Evolutionary conservation across 2,797 vertebrate species (phyloP).

Genomic region (Tadarida brasiliensis): DNA sequence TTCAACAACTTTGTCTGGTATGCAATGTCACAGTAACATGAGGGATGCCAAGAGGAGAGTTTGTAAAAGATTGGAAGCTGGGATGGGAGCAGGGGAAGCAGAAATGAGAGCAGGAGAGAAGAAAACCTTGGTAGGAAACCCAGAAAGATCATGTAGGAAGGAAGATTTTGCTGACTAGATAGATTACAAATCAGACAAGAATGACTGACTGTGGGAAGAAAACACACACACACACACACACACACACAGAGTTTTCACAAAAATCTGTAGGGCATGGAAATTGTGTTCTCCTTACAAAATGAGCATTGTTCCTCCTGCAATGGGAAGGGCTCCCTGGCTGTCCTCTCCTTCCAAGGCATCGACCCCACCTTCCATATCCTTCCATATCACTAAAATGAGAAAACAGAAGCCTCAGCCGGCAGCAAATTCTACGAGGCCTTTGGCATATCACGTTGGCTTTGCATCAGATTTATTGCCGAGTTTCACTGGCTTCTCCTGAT

Average conservation of each 20-base stretch:
- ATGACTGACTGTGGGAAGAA: background rate
- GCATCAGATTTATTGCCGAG: slow-evolving; percentile 75
- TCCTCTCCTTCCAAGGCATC: background rate
- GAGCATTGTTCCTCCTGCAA: background rate
- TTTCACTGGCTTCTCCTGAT: slow-evolving; percentile 71
- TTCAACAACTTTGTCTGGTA: background rate
- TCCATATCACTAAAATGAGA: slow-evolving; percentile 36
- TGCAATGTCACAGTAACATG: background rate
- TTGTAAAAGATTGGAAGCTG: background rate
- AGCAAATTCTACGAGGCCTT: slow-evolving; percentile 66
- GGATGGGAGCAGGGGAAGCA: background rate
- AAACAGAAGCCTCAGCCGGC: background rate
- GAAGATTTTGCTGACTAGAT: background rate
- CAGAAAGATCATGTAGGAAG: background rate
- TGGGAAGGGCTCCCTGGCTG: background rate
- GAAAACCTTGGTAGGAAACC: background rate
- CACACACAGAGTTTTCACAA: background rate
- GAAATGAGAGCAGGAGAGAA: background rate
- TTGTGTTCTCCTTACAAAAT: background rate
- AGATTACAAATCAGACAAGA: background rate
- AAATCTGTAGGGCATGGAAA: background rate
- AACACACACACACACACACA: background rate
- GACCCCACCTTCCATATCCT: background rate
- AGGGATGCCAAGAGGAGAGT: background rate
- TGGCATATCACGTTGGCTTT: slow-evolving; percentile 63